phyloP scores from a whole-genome alignment of 2,113 vertebrate genomes.

The Laterallus jamaicensis region DNA sequence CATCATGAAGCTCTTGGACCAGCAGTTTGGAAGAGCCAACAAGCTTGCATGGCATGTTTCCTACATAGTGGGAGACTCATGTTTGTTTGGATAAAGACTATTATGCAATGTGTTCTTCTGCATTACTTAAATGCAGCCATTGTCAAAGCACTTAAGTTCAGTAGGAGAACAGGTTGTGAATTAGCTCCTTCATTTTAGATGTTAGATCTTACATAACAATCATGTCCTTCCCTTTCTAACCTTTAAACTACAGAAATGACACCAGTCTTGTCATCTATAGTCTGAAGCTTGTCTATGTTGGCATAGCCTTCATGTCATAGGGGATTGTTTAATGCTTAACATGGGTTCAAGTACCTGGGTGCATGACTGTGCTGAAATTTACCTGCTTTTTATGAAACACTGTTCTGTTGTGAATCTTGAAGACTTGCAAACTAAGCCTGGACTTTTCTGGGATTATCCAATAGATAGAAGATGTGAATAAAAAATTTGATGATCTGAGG shows the following conservation, averaged over 20 bases:
- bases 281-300: neutral
- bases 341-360: neutral
- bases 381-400: neutral
- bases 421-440: neutral
- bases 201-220: neutral
- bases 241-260: neutral
- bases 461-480: conserved; percentile 88
- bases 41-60: neutral
- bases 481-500: conserved; percentile 86
- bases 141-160: neutral
- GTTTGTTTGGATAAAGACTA: neutral
- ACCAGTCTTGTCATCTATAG: neutral
- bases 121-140: neutral
- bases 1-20: neutral
- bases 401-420: neutral
- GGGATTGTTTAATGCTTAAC: neutral
- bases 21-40: neutral
- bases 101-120: neutral
- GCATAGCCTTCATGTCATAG: neutral
- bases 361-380: neutral
- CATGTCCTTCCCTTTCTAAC: neutral
- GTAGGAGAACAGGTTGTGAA: neutral
- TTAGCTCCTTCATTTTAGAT: neutral
- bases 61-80: neutral
- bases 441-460: neutral